Conservation (phyloP, 2,888 invertebrate genomes). For the Timandra comae region DNA sequence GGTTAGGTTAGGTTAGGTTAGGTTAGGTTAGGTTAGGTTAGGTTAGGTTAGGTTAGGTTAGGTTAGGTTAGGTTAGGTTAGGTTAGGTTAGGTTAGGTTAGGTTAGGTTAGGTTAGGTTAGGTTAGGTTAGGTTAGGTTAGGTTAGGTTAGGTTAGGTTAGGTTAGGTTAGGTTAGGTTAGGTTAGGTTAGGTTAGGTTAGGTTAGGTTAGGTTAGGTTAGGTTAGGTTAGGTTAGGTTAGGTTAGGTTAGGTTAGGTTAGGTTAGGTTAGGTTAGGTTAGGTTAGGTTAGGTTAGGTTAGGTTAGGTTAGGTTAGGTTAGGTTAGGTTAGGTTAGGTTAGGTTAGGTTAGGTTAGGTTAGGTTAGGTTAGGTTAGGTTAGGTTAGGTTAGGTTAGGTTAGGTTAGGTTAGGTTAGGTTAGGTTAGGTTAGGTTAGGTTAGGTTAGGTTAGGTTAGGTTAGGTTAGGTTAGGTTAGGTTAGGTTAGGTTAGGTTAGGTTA, state of each 20-base stretch:
- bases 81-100: conserved; percentile 13
- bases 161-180: conserved; percentile 13
- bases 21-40: conserved; percentile 11
- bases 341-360: conserved; percentile 11
- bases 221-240: conserved; percentile 13
- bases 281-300: conserved; percentile 12
- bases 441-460: conserved; percentile 13
- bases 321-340: conserved; percentile 9
- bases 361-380: conserved; percentile 12
- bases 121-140: conserved; percentile 13
- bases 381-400: conserved; percentile 21
- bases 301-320: conserved; percentile 5
- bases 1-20: conserved; percentile 7
- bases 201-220: conserved; percentile 13
- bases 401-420: conserved; percentile 16
- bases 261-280: conserved; percentile 13
- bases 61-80: conserved; percentile 13
- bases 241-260: conserved; percentile 11
- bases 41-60: conserved; percentile 11
- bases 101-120: conserved; percentile 13
- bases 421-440: conserved; percentile 9
- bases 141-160: conserved; percentile 13
- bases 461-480: conserved; percentile 12
- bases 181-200: conserved; percentile 11
- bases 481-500: conserved; percentile 8